phyloP scores from a whole-genome alignment of 2,797 vertebrate species.

The Sylvilagus floridanus region DNA sequence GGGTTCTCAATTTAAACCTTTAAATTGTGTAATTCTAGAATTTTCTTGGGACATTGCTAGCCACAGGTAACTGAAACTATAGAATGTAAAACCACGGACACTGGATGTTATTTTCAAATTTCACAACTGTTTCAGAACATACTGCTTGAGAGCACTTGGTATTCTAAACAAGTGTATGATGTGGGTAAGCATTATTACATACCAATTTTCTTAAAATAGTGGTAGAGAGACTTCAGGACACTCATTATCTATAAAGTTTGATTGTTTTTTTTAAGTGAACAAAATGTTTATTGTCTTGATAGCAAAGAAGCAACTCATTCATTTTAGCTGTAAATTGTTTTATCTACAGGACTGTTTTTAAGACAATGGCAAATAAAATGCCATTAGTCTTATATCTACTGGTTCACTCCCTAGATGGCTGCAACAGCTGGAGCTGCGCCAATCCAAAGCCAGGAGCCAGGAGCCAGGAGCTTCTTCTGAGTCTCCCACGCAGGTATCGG shows the following conservation, averaged over 20 bases:
- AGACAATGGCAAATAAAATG: not conserved
- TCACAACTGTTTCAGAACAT: not conserved
- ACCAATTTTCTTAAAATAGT: constrained; percentile 68
- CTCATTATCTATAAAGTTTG: constrained; percentile 71
- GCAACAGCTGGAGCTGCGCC: too few species aligned
- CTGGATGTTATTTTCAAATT: not conserved
- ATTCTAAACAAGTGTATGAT: not conserved
- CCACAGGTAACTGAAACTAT: not conserved
- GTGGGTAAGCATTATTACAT: constrained; percentile 64
- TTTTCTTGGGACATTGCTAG: not conserved
- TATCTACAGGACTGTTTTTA: not conserved
- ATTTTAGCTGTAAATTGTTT: constrained; percentile 76
- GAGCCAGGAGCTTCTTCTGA: too few species aligned
- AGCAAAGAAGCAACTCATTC: constrained; percentile 42
- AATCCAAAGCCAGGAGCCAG: too few species aligned
- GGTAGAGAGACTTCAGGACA: constrained; percentile 77
- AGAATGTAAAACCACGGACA: not conserved
- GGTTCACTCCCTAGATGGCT: too few species aligned
- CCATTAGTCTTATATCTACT: not conserved
- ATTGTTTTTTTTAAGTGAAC: constrained; percentile 65
- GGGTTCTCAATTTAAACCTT: not conserved
- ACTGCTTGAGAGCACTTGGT: not conserved
- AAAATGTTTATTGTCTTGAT: constrained; percentile 38
- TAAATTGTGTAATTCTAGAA: not conserved
- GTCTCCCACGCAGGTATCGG: too few species aligned